Base-by-base conservation (phyloP, 2,113 vertebrate genomes). In the Sialia sialis region DNA sequence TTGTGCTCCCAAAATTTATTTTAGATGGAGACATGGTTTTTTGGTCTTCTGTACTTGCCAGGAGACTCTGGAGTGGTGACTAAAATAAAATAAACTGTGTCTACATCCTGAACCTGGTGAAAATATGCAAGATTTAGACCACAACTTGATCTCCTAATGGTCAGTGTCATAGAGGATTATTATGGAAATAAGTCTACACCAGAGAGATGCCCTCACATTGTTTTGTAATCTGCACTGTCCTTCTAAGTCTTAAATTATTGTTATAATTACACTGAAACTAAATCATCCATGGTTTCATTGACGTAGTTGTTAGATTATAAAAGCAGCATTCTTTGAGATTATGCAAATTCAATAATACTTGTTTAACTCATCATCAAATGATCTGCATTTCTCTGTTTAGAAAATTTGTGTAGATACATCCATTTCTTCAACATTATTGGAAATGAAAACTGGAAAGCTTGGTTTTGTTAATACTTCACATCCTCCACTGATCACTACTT, bases 21-120 rank as follows among this genome's bases (percentile, higher is more conserved):
- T 27, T 69, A 41, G 26, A 29, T 26, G 8, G 13, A 84, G 3
- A 11, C 10, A 14, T 2, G 1, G 2, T 54, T 3, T 3, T 55
- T 84, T 54, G 72, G 10, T 58, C 3, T 4, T 63, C 11, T 72
- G 43, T 69, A 16, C 21, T 26, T 16, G 8, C 58, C 68, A 51
- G 32, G 70, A 54, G 8, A n/a, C 9, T 74, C 4, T 55, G 23
- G 62, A 67, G 13, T 4, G 22, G 9, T 14, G 22, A 25, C 38
- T 58, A 66, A 82, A 89, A 52, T 21, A 18, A 82, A 76, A 39
- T 25, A 38, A 48, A 59, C 39, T 8, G 36, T 14, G 6, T 19
- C 5, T 67, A 3, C 3, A 3, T 67, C 30, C 41, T 70, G 41
- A 66, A 56, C 10, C 7, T 58, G 5, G 11, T 67, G 32, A 76